These are phyloP conservation scores for Drepana arcuata DNA, from an alignment of 1,140 invertebrate species.

Conservation along the genomic window DNA sequence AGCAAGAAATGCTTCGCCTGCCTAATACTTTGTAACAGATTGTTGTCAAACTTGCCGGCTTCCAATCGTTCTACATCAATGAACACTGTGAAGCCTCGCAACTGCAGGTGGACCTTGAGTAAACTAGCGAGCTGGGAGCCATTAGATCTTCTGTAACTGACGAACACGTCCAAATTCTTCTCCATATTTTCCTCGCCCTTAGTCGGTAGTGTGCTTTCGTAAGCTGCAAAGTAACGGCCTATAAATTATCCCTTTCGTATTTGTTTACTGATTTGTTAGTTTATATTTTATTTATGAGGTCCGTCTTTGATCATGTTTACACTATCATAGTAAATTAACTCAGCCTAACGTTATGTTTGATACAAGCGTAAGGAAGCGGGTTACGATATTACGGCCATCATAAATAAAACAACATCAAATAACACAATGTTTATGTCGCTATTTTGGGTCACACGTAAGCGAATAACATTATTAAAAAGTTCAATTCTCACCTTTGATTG, in stretches of 20 bases:
- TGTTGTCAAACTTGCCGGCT: slow-evolving; percentile 99
- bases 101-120: slow-evolving; percentile 94
- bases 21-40: slow-evolving; percentile 95
- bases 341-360: too few relatives aligned
- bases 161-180: slow-evolving; percentile 96
- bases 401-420: not conserved
- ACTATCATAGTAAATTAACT: too few relatives aligned
- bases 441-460: too few relatives aligned
- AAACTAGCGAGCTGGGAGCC: slow-evolving; percentile 97
- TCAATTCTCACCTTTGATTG: slow-evolving; percentile 84
- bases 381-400: not conserved
- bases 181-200: slow-evolving; percentile 83
- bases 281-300: too few relatives aligned
- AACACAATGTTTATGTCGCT: not conserved
- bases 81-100: slow-evolving; percentile 95
- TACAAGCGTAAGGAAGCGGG: not conserved
- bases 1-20: slow-evolving; percentile 97
- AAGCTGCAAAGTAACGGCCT: slow-evolving; percentile 54
- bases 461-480: too few relatives aligned
- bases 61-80: slow-evolving; percentile 96
- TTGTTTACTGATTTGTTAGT: too few relatives aligned
- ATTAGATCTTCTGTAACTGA: slow-evolving; percentile 97
- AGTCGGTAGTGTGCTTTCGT: slow-evolving; percentile 74
- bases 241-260: too few relatives aligned
- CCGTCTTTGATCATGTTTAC: slow-evolving; percentile 2